These are phyloP conservation scores for Grammomys dolichurus DNA, from an alignment of 2,113 vertebrate genomes.

Conservation along the genomic window DNA sequence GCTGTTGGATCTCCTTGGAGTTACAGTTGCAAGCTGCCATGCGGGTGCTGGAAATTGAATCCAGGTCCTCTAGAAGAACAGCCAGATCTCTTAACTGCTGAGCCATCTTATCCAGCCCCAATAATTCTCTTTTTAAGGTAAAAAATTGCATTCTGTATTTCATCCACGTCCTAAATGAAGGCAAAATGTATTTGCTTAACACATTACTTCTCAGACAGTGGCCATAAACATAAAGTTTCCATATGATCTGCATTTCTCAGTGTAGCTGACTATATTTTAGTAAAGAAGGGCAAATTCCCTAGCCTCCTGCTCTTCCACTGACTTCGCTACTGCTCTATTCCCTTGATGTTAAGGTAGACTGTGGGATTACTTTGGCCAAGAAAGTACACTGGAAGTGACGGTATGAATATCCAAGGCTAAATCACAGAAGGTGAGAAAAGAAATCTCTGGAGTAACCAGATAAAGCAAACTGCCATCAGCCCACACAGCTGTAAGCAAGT, in stretches of 20 bases:
- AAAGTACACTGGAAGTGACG: not conserved
- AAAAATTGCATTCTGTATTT: not conserved
- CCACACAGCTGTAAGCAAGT: too few species aligned
- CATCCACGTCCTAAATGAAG: not conserved
- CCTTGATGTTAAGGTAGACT: not conserved
- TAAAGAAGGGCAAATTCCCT: not conserved
- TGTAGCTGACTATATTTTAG: not conserved
- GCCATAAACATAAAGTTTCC: conserved; percentile 20
- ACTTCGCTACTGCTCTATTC: not conserved
- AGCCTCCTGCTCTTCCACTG: not conserved
- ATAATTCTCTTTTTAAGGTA: not conserved
- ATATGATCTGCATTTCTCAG: not conserved
- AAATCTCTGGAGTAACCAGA: not conserved
- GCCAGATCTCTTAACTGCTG: not conserved
- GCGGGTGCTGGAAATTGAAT: not conserved
- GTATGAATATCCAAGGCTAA: not conserved
- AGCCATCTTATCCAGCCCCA: not conserved
- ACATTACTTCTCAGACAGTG: not conserved
- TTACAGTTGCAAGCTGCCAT: not conserved
- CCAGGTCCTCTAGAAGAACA: not conserved
- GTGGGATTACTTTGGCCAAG: not conserved
- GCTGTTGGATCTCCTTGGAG: not conserved
- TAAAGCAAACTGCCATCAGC: not conserved
- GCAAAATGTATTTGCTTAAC: not conserved
- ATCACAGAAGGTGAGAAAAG: not conserved